Conservation (phyloP, 2,113 vertebrate species). For the Pseudonaja textilis region DNA sequence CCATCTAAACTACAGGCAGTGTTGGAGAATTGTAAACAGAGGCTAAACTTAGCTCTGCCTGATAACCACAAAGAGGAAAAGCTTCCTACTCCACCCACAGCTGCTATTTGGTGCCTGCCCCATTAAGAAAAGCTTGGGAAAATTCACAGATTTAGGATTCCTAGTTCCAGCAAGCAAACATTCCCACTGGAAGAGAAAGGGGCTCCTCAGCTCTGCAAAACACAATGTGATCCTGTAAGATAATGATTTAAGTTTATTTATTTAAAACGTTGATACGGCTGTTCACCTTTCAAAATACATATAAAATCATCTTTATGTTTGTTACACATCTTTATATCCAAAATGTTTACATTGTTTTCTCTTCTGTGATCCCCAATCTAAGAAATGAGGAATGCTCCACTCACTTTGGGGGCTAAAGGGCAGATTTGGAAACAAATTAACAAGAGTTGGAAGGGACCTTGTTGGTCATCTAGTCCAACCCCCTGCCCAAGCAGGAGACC, state of each 20-base stretch:
- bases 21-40: conserved; percentile 10
- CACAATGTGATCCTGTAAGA: neutral
- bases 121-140: conserved; percentile 18
- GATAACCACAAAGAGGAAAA: neutral
- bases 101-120: neutral
- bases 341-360: neutral
- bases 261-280: neutral
- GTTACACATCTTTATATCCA: neutral
- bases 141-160: neutral
- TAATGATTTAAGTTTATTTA: neutral
- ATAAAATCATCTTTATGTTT: neutral
- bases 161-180: neutral
- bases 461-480: too few relatives aligned
- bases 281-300: neutral
- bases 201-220: neutral
- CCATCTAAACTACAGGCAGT: neutral
- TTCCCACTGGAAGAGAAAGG: neutral
- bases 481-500: too few relatives aligned
- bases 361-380: neutral
- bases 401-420: neutral
- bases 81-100: neutral
- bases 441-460: too few relatives aligned
- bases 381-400: neutral
- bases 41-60: neutral
- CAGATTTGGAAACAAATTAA: neutral